These are phyloP conservation scores for Drosophila virilis DNA, from an alignment of 1,140 invertebrate genomes.

Conservation along the genomic window DNA sequence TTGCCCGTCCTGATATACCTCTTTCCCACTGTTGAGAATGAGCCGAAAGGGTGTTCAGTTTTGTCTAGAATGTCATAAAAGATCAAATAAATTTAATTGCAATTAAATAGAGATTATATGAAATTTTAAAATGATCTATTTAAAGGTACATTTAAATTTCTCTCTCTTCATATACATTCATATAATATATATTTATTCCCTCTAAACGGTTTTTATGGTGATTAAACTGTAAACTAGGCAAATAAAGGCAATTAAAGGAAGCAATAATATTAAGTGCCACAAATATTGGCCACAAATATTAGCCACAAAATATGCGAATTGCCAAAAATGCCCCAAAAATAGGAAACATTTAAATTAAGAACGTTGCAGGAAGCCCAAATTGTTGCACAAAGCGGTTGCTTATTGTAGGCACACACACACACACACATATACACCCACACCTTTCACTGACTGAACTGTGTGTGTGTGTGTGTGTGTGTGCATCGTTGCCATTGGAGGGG, in stretches of 20 bases:
- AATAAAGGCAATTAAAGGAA: slow-evolving; percentile 14
- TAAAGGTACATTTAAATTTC: too few relatives aligned
- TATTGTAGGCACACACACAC: slow-evolving; percentile 2
- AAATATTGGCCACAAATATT: slow-evolving; percentile 37
- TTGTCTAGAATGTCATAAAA: too few relatives aligned
- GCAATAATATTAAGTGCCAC: slow-evolving; percentile 30
- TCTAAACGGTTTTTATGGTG: neutral
- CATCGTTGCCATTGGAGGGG: slow-evolving; percentile 1
- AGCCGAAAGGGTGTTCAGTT: too few relatives aligned
- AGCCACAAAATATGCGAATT: slow-evolving; percentile 23
- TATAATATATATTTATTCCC: too few relatives aligned
- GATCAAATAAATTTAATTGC: too few relatives aligned
- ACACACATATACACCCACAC: neutral
- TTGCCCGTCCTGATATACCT: too few relatives aligned
- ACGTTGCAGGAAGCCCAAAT: slow-evolving; percentile 18
- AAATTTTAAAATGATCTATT: too few relatives aligned
- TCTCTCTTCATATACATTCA: too few relatives aligned
- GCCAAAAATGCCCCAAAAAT: slow-evolving; percentile 9
- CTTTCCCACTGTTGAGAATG: too few relatives aligned
- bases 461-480: slow-evolving; percentile 14
- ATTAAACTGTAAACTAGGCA: neutral
- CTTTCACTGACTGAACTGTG: slow-evolving; percentile 23
- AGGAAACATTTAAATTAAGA: slow-evolving; percentile 38
- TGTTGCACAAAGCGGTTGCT: slow-evolving; percentile 21
- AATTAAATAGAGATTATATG: too few relatives aligned